Evolutionary conservation across 2,888 invertebrate genomes (phyloP), one percentile per base, ranked within the genome.

Genomic region (Lysandra coridon): DNA sequence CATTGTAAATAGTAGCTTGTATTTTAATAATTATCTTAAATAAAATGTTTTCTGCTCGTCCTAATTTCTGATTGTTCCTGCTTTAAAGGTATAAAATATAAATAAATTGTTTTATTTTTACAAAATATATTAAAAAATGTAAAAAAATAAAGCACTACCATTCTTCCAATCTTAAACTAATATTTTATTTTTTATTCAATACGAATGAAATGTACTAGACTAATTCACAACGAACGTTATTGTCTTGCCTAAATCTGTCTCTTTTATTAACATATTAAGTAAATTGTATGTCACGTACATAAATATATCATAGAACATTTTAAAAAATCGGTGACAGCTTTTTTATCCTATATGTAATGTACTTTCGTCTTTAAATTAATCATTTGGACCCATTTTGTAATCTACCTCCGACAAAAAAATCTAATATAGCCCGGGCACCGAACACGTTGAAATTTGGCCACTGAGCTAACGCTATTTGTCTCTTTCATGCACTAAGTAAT

Each of bases 371-470:
- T 30, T 14, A n/a, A 53, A 12, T 44, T 6, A 33, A 53, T 76
- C 76, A 33, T 76, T 76, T 57, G 76, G 57, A 76, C 76, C 33
- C 44, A 37, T 17, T 74, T 23, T 44, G 4, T 76, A 33, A 76
- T 76, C 76, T 76, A 76, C 76, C 76, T 76, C 76, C 33, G 33
- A 76, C 23, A 76, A 57, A 74, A 53, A 57, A 76, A 17, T 33
- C 33, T 76, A 33, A 40, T 1, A 44, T 74, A 40, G 7, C 4
- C 17, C 57, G 17, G 17, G 12, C 57, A 4, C 17, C 4, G 57
- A 57, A 57, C 17, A 17, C 57, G 57, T 57, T 12, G 57, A 57
- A 57, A 57, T 57, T 57, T 12, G 0, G 17, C 53, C 10, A 49
- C 10, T 49, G 49, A 49, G 0, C 17, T 17, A 57, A 17, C 57